Evolutionary conservation across 2,797 vertebrate genomes (phyloP), one percentile per base, ranked within the genome.

Genomic region (Numenius phaeopus): DNA sequence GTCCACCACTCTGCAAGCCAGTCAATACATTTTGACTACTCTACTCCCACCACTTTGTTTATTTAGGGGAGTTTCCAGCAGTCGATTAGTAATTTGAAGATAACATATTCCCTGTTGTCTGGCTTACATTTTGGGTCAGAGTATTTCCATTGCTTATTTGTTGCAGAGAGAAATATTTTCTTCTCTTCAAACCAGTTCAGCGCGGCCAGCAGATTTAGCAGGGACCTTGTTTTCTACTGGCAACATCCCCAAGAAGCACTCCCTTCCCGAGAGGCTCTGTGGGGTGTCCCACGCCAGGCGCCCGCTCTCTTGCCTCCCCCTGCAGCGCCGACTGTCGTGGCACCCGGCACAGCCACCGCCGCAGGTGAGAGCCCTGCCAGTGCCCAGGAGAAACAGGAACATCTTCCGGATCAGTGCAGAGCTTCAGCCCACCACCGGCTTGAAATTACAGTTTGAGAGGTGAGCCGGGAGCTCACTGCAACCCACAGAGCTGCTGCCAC

Each of bases 201-300:
- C 16, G 15, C 4, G 5, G 19, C 26, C 61, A 82, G 42, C 30
- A 78, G 49, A 82, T 34, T 58, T 19, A 91, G 59, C 54, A 73
- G 44, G 42, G 39, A 62, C 23, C 17, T 65, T 32, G 34, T 84
- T 79, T 94, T 66, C 77, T 20, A 70, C 39, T 3, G 3, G 12
- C 34, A 79, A 8, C 5, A 5, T 19, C 24, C 39, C 37, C 49
- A 76, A 5, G 52, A 71, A 71, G 11, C 0, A 0, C 27, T 78
- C 16, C 54, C 40, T 54, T 77, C 37, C 54, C 11, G 1, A 20
- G 42, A 88, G 39, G 44, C 61, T 83, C 46, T 12, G 2, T 1
- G 3, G 55, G 29, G 40, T 0, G 0, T 40, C 23, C 44, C 57
- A 79, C 2, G 1, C 6, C 1, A 1, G 11, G 47, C 82, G 14